Base-by-base conservation (phyloP, 2,888 invertebrate genomes). In the Arctia plantaginis region DNA sequence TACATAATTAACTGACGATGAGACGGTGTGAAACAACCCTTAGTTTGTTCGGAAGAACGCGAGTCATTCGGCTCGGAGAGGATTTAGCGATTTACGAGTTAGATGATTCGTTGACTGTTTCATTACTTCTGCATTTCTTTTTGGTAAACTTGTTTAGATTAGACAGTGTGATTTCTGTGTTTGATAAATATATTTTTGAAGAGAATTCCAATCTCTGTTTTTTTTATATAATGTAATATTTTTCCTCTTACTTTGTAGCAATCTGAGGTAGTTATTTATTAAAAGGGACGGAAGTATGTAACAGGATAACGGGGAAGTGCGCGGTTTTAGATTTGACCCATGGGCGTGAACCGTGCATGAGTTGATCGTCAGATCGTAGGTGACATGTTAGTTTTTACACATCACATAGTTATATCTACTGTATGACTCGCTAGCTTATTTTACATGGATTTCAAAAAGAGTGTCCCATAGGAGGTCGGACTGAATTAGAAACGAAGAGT, bases 1-100 rank as follows among this genome's bases (percentile, higher is more conserved):
- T 75, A 77, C 79, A 80, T 81, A 86, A 86, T 86, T 80, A 85
- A 81, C 82, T 79, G 73, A 71, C 69, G 64, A 80, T 77, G 77
- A 78, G 73, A 70, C 64, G 35, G 71, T 69, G 75, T 75, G 72
- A 69, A 72, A 72, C 68, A 72, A 68, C 64, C 39, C 64, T 72
- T 66, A 75, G 65, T 75, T 75, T 66, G 75, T 69, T 72, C 23
- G 44, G 51, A 66, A 66, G 35, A 41, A 66, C 55, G 30, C 67
- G 70, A 47, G 66, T 59, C 70, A 62, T 68, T 27, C 69, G 64
- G 30, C 55, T 69, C 44, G 27, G 47, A 39, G 55, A 33, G 41
- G 51, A 67, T 72, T 72, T 64, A 55, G 35, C 33, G 67, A 68
- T 71, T 74, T 73, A 64, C 47, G 69, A 55, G 55, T 41, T 20